Conservation (phyloP, 2,888 invertebrate species). For the Eledone cirrhosa region DNA sequence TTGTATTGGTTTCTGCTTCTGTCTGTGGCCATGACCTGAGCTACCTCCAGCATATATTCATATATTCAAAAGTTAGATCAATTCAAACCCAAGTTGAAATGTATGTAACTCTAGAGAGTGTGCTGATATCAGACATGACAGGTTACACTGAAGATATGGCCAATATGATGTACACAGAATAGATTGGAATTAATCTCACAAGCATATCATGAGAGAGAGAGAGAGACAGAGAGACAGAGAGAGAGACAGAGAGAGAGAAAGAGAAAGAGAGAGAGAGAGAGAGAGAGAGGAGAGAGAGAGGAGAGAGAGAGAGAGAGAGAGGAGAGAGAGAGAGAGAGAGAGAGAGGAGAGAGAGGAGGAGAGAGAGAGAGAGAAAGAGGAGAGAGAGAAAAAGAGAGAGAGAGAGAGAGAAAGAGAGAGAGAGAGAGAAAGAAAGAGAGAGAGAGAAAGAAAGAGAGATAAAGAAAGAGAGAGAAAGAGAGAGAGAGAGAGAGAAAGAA, state of each 20-base stretch:
- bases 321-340: neutral
- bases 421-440: neutral
- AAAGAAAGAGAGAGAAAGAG: too few relatives aligned
- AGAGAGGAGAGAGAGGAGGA: neutral
- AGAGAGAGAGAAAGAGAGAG: neutral
- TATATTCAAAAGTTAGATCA: too few relatives aligned
- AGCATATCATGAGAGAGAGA: neutral
- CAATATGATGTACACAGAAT: too few relatives aligned
- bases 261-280: neutral
- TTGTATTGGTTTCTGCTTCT: too few relatives aligned
- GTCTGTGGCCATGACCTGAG: too few relatives aligned
- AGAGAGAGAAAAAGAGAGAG: too few relatives aligned
- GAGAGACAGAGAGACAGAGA: constrained; percentile 20
- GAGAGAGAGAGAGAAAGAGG: neutral
- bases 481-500: neutral
- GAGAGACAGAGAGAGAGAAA: constrained; percentile 8
- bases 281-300: neutral
- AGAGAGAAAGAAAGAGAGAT: constrained; percentile 8
- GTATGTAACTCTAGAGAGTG: too few relatives aligned
- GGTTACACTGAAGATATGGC: too few relatives aligned
- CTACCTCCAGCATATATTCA: too few relatives aligned
- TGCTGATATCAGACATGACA: too few relatives aligned
- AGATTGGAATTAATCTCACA: too few relatives aligned
- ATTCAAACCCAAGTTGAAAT: too few relatives aligned
- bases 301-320: neutral